Base-by-base conservation (phyloP, 2,113 vertebrate genomes). In the Brienomyrus brachyistius region DNA sequence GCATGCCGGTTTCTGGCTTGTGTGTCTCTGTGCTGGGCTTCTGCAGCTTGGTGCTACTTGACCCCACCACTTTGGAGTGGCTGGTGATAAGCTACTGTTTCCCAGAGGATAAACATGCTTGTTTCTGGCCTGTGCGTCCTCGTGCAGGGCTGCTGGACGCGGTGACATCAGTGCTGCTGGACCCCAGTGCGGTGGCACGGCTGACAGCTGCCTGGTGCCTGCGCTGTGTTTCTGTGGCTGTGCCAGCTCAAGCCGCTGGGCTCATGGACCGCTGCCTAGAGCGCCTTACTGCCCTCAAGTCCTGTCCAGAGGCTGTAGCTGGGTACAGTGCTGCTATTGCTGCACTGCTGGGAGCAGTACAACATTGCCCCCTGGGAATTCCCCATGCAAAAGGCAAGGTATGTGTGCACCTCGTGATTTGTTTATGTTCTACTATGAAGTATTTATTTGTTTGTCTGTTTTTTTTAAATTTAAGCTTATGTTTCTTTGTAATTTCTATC, bases 131-230 rank as follows among this genome's bases (percentile, higher is more conserved):
- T 45, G 7, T 83, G 40, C 1, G 31, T 93, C 91, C 3, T 93
- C 93, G 15, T 77, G 13, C 87, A 99, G 98, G 96, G 1, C 91
- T 98, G 89, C 91, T 98, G 93, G 98, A 99, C 92, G 95, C 94
- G 2, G 95, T 98, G 31, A 90, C 97, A 89, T 96, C 97, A 13
- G 93, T 98, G 91, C 93, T 97, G 90, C 91, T 96, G 50, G 97
- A 99, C 89, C 97, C 97, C 19, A 96, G 93, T 62, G 4, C 95
- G 74, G 94, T 96, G 0, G 97, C 96, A 21, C 96, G 95, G 6
- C 94, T 99, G 87, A 95, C 96, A 2, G 97, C 98, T 54, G 97
- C 98, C 4, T 99, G 98, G 98, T 98, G 97, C 88, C 93, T 99
- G 66, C 97, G 94, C 90, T 98, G 97, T 86, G 88, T 98, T 77